A percentile compares a stretch with the other conserved stretches of the same genome.
phyloP scores from a whole-genome alignment of 1,140 invertebrate species.

The Drosophila pachea region DNA sequence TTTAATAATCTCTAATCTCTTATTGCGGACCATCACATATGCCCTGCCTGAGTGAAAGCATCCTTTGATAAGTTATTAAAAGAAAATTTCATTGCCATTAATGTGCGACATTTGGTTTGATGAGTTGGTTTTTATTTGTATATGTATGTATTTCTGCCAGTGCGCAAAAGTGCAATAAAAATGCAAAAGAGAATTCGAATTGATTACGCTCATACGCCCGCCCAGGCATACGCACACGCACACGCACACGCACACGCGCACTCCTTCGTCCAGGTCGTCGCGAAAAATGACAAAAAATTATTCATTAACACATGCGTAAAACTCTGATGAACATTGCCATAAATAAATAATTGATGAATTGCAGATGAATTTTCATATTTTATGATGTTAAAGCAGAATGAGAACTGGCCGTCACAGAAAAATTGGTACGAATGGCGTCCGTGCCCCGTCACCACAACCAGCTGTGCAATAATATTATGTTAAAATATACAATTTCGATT shows the following conservation, averaged over 20 bases:
- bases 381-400: constrained; percentile 69
- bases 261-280: background rate
- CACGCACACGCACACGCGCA: constrained; percentile 27
- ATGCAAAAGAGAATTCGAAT: constrained; percentile 64
- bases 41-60: background rate
- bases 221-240: constrained; percentile 29
- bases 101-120: constrained; percentile 58
- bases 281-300: constrained; percentile 65
- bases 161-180: constrained; percentile 67
- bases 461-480: constrained; percentile 73
- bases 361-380: constrained; percentile 78
- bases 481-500: constrained; percentile 76
- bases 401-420: no score
- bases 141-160: constrained; percentile 12
- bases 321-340: constrained; percentile 69
- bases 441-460: constrained; percentile 45
- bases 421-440: background rate
- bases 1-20: background rate
- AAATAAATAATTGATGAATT: constrained; percentile 78
- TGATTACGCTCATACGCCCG: constrained; percentile 51
- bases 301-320: constrained; percentile 77
- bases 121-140: constrained; percentile 19
- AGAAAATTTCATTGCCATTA: constrained; percentile 57
- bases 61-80: constrained; percentile 1
- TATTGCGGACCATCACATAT: background rate